Conservation (phyloP, 2,888 invertebrate species). For the Polyommatus icarus region DNA sequence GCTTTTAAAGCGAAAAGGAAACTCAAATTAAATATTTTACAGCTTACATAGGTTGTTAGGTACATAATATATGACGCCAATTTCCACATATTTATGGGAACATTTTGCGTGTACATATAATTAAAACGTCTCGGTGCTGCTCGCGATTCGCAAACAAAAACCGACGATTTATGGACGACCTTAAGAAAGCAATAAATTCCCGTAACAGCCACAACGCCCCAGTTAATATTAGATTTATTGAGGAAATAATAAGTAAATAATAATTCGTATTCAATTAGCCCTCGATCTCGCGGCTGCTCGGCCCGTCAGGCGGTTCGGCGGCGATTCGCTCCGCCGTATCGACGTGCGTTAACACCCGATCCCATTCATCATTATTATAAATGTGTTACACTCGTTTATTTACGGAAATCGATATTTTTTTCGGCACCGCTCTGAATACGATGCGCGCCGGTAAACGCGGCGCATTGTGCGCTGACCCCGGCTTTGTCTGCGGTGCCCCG, state of each 20-base stretch:
- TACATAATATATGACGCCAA: neutral
- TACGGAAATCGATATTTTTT: slow-evolving; percentile 81
- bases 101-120: slow-evolving; percentile 20
- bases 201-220: slow-evolving; percentile 57
- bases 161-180: slow-evolving; percentile 59
- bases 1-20: neutral
- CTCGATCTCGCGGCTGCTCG: slow-evolving; percentile 56
- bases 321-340: slow-evolving; percentile 75
- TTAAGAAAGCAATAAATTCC: slow-evolving; percentile 46
- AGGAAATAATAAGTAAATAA: slow-evolving; percentile 49
- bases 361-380: slow-evolving; percentile 80
- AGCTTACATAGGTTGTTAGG: slow-evolving; percentile 18
- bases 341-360: slow-evolving; percentile 66
- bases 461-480: slow-evolving; percentile 75
- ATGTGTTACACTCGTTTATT: slow-evolving; percentile 80
- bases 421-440: slow-evolving; percentile 74
- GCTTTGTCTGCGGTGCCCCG: slow-evolving; percentile 61
- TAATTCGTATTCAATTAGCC: slow-evolving; percentile 76
- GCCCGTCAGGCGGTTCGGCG: slow-evolving; percentile 60
- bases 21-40: neutral
- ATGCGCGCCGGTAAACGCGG: slow-evolving; percentile 75
- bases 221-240: slow-evolving; percentile 72
- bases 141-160: slow-evolving; percentile 29
- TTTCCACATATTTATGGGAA: slow-evolving; percentile 8
- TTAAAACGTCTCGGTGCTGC: slow-evolving; percentile 22